These are phyloP conservation scores for Drosophila nigromelanica DNA, from an alignment of 1,140 invertebrate genomes.

Conservation along the genomic window DNA sequence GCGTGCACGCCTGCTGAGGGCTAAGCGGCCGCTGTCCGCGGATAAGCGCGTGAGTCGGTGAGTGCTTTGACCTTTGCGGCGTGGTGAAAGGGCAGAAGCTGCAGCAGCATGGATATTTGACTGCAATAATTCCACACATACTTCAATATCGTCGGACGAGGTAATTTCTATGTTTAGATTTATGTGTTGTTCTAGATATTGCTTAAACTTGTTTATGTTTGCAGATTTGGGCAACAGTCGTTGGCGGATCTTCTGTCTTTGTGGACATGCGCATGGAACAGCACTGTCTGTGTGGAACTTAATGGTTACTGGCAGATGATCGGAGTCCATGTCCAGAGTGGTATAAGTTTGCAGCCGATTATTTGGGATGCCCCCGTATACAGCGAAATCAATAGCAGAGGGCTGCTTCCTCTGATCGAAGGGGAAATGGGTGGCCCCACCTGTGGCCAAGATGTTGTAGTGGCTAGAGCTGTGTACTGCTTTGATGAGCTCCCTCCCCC, in stretches of 20 bases:
- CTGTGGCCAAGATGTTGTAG: constrained; percentile 13
- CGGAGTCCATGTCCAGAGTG: constrained; percentile 1
- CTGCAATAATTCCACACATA: not conserved
- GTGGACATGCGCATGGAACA: not conserved
- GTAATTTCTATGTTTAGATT: not conserved
- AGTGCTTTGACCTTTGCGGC: too few species aligned
- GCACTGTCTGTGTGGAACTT: not conserved
- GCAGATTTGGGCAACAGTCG: not conserved
- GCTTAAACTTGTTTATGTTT: not conserved
- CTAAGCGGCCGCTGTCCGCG: too few species aligned
- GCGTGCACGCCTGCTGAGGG: too few species aligned
- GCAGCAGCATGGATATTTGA: not conserved
- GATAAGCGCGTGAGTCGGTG: too few species aligned
- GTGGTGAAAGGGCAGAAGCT: not conserved
- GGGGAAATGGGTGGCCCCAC: constrained; percentile 17
- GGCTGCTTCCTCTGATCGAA: not conserved
- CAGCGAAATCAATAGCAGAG: constrained; percentile 5
- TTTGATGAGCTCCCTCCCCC: too few species aligned
- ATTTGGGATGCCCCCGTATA: not conserved
- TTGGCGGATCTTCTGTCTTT: not conserved
- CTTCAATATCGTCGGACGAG: constrained; percentile 5
- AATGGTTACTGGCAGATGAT: not conserved
- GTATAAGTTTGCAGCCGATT: not conserved
- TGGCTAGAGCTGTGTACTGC: not conserved
- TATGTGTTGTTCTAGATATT: not conserved